phyloP scores from a whole-genome alignment of 2,888 invertebrate genomes.

The Heliconius sara region DNA sequence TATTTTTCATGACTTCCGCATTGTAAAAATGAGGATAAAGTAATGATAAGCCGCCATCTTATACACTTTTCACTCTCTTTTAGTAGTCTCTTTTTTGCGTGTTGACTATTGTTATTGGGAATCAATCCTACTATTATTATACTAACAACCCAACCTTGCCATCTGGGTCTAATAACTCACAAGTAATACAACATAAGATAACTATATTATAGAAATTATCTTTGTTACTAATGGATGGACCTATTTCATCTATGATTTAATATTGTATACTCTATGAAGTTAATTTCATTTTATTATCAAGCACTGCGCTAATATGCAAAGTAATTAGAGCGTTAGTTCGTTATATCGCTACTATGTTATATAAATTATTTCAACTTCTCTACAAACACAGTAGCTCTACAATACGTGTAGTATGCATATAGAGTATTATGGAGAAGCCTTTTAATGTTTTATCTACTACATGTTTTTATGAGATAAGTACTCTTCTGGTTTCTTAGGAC shows the following conservation, averaged over 20 bases:
- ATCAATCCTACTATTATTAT: not conserved
- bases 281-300: slow-evolving; percentile 18
- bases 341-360: not conserved
- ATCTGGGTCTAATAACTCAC: no score
- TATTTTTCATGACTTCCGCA: not conserved
- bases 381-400: not conserved
- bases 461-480: slow-evolving; percentile 6
- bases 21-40: not conserved
- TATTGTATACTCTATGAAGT: not conserved
- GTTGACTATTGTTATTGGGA: not conserved
- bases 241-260: not conserved
- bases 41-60: not conserved
- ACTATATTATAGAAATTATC: no score
- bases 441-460: not conserved
- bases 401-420: not conserved
- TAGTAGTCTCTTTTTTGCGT: not conserved
- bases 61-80: not conserved
- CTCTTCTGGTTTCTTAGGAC: not conserved
- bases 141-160: no score
- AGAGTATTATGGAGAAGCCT: not conserved
- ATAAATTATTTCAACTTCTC: not conserved
- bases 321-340: slow-evolving; percentile 9
- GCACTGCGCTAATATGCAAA: not conserved
- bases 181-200: not conserved
- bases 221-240: slow-evolving; percentile 10